A percentile compares a stretch with the other conserved stretches of the same genome.
Evolutionary conservation across 2,113 vertebrate species (phyloP).

Genomic region (Odocoileus virginianus): DNA sequence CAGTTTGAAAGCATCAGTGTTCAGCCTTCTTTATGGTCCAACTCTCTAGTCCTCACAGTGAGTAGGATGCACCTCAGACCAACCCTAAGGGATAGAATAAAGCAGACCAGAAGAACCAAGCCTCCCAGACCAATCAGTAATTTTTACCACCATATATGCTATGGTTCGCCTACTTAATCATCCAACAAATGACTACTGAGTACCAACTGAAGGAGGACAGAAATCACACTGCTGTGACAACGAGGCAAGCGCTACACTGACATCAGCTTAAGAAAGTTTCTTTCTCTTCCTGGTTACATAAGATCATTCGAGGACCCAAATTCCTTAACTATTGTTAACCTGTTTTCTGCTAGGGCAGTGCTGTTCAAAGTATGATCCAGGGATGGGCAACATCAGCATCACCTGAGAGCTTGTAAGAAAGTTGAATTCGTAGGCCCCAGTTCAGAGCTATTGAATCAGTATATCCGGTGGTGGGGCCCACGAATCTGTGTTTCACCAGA

Average conservation of each 20-base stretch:
- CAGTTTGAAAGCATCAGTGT: too few relatives aligned
- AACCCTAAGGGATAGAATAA: neutral
- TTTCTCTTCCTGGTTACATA: neutral
- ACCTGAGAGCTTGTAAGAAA: neutral
- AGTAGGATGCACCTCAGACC: neutral
- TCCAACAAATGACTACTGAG: neutral
- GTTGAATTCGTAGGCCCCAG: neutral
- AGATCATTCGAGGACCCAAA: neutral
- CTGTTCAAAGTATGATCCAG: neutral
- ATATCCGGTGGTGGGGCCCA: neutral
- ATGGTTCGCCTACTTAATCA: neutral
- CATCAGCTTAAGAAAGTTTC: neutral
- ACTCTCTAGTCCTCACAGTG: neutral
- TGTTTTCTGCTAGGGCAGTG: neutral
- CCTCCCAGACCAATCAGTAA: neutral
- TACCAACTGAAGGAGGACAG: neutral
- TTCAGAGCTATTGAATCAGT: neutral
- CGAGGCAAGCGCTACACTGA: accelerated
- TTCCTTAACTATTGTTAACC: neutral
- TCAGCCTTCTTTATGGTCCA: too few relatives aligned
- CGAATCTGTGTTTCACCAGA: neutral
- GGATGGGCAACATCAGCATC: neutral
- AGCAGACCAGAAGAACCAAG: neutral
- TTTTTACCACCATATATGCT: neutral
- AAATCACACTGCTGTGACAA: neutral